phyloP scores from a whole-genome alignment of 1,140 invertebrate species.

The Zaprionus ornatus region DNA sequence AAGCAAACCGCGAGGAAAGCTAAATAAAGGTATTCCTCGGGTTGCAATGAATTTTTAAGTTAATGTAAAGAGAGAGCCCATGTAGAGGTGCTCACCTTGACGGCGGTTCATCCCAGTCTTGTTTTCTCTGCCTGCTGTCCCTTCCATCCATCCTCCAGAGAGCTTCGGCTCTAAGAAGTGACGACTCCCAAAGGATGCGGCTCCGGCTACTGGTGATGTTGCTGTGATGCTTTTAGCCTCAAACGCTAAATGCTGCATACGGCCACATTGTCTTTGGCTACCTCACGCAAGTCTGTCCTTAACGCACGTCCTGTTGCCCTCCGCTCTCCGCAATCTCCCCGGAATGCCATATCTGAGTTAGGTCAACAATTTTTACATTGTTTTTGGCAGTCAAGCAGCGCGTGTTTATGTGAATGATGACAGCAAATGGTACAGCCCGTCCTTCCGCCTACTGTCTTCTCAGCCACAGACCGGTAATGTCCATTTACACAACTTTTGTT shows the following conservation, averaged over 20 bases:
- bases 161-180: constrained; percentile 46
- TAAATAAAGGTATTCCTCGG: constrained; percentile 76
- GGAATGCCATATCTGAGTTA: constrained; percentile 38
- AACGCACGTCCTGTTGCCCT: constrained; percentile 14
- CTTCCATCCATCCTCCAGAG: neutral
- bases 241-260: constrained; percentile 58
- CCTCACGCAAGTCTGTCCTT: constrained; percentile 10
- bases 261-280: constrained; percentile 62
- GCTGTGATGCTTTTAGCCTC: constrained; percentile 70
- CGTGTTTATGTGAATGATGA: constrained; percentile 62
- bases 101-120: constrained; percentile 11
- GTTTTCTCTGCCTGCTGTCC: neutral
- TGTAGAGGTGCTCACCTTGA: constrained; percentile 23
- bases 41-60: constrained; percentile 79
- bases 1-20: constrained; percentile 30
- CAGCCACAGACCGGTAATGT: constrained; percentile 12
- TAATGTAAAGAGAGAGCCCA: constrained; percentile 67
- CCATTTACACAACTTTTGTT: constrained; percentile 46
- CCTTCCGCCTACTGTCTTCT: constrained; percentile 1
- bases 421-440: constrained; percentile 5
- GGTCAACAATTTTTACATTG: constrained; percentile 76
- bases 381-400: constrained; percentile 64
- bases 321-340: neutral
- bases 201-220: constrained; percentile 25
- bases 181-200: constrained; percentile 67